phyloP scores from a whole-genome alignment of 2,888 invertebrate species.

The Ormyrus rosae region DNA sequence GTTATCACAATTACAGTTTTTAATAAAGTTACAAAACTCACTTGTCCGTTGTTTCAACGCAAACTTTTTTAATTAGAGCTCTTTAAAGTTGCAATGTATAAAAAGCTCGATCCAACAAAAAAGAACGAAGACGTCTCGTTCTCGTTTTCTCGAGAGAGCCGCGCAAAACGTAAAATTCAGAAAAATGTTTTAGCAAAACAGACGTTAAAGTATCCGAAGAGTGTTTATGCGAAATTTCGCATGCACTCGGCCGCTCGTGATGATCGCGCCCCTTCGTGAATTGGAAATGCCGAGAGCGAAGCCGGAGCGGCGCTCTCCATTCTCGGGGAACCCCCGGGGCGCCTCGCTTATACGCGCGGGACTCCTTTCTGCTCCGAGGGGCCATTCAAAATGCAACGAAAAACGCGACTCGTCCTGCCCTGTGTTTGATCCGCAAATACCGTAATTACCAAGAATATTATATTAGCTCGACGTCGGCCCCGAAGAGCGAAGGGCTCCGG shows the following conservation, averaged over 20 bases:
- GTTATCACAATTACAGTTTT: too few relatives aligned
- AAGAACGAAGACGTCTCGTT: too few relatives aligned
- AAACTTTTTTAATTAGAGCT: too few relatives aligned
- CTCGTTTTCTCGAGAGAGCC: too few relatives aligned
- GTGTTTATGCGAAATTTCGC: background rate
- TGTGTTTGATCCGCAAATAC: constrained; percentile 76
- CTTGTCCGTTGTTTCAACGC: too few relatives aligned
- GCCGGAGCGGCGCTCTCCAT: background rate
- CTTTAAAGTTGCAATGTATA: too few relatives aligned
- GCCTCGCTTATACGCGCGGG: background rate
- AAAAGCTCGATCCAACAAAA: too few relatives aligned
- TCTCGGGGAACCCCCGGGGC: constrained; percentile 22
- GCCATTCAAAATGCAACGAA: constrained; percentile 56
- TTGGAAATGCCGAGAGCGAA: constrained; percentile 27
- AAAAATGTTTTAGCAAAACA: too few relatives aligned
- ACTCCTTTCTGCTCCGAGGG: background rate
- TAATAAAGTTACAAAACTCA: too few relatives aligned
- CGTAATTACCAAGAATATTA: constrained; percentile 76
- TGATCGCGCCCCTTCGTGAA: constrained; percentile 4
- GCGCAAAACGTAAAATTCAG: too few relatives aligned
- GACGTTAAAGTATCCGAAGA: too few relatives aligned
- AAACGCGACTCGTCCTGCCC: constrained; percentile 59
- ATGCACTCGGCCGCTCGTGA: background rate
- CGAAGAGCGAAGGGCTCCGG: too few relatives aligned
- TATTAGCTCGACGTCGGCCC: constrained; percentile 66